Evolutionary conservation across 2,888 invertebrate species (phyloP).

Genomic region (Volucella inflata): DNA sequence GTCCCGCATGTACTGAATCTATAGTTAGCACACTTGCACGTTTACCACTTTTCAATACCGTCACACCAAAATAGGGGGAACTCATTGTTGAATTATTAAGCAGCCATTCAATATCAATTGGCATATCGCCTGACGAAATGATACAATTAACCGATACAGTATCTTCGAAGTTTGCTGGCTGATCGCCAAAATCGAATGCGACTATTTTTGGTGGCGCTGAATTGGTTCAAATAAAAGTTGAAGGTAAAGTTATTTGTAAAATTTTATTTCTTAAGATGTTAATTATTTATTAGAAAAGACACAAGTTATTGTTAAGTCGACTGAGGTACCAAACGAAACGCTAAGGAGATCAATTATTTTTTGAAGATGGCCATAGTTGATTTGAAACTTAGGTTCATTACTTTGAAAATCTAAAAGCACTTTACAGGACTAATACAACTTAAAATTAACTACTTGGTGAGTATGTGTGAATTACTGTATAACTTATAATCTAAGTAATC

Average conservation of each 20-base stretch:
- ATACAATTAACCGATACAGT: constrained; percentile 87
- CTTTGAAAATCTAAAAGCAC: no score
- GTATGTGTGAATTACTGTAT: no score
- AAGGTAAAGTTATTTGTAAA: neutral
- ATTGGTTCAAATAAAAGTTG: constrained; percentile 8
- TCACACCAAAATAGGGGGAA: constrained; percentile 70
- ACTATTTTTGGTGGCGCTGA: constrained; percentile 89
- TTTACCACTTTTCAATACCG: constrained; percentile 82
- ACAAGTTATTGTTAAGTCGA: no score
- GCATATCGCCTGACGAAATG: constrained; percentile 89
- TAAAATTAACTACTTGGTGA: no score
- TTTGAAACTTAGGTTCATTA: no score
- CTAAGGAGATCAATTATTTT: no score
- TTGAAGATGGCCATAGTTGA: no score
- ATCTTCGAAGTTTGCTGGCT: constrained; percentile 85
- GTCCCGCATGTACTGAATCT: constrained; percentile 86
- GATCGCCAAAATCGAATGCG: constrained; percentile 89
- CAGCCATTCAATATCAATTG: constrained; percentile 88
- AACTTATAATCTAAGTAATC: neutral
- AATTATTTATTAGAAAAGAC: no score
- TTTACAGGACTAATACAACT: no score
- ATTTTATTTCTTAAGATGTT: no score
- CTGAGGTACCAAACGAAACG: no score
- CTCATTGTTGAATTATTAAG: constrained; percentile 82
- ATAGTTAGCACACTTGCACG: constrained; percentile 85